Percentiles rank a stretch among this genome's conserved stretches.
phyloP scores from a whole-genome alignment of 2,113 vertebrate genomes.

The Calyptomena viridis region DNA sequence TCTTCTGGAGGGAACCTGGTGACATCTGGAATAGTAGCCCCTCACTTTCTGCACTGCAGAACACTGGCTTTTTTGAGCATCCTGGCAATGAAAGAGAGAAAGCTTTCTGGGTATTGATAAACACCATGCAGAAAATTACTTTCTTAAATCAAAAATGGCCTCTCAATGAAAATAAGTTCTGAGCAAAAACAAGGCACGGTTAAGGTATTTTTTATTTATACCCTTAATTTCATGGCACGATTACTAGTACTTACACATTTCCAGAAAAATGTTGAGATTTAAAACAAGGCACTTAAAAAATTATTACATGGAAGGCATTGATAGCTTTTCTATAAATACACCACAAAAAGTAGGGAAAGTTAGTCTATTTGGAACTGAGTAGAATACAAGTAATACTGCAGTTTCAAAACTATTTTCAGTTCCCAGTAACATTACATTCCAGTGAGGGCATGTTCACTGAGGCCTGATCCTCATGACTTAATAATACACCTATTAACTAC shows the following conservation, averaged over 20 bases:
- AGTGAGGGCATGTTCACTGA: not conserved
- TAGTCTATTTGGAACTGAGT: not conserved
- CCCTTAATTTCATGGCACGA: not conserved
- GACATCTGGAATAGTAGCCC: not conserved
- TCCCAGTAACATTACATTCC: not conserved
- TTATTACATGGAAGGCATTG: rapidly evolving
- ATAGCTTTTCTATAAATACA: not conserved
- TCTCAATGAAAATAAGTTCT: not conserved
- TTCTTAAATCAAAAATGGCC: not conserved
- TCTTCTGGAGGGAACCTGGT: not conserved
- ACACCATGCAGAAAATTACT: not conserved
- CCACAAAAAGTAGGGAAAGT: not conserved
- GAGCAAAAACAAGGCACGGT: not conserved
- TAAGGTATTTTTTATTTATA: not conserved
- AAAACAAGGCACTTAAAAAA: not conserved
- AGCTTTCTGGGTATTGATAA: not conserved
- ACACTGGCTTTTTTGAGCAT: not conserved
- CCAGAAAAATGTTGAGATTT: not conserved
- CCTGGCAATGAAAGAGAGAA: not conserved
- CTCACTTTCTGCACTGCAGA: not conserved
- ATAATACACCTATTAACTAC: slow-evolving; percentile 35
- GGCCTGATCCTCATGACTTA: not conserved
- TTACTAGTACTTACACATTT: not conserved
- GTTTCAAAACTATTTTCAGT: not conserved
- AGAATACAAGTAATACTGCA: not conserved